Percentiles rank a stretch among this genome's conserved stretches.
Conservation (phyloP, 2,888 invertebrate species). For the Neoitamus cyanurus region DNA sequence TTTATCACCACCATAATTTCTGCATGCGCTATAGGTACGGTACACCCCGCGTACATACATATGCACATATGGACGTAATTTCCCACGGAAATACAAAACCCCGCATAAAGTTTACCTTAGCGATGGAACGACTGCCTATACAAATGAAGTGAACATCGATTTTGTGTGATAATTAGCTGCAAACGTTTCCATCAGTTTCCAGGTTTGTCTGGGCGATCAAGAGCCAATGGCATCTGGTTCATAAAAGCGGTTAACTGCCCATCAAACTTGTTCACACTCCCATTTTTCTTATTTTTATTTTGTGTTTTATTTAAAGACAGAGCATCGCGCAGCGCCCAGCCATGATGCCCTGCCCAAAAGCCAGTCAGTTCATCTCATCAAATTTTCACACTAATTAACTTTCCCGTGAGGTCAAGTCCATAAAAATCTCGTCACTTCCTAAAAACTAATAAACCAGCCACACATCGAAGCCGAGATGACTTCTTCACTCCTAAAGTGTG, state of each 20-base stretch:
- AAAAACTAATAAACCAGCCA: conserved; percentile 4
- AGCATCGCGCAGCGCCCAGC: background rate
- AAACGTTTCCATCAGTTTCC: background rate
- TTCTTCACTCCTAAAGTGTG: background rate
- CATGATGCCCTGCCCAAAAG: background rate
- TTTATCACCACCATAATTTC: too few relatives aligned
- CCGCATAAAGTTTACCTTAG: too few relatives aligned
- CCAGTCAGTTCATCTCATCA: conserved; percentile 14
- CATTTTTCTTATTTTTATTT: background rate
- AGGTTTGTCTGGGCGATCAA: background rate
- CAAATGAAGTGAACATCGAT: background rate
- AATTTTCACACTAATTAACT: conserved; percentile 21
- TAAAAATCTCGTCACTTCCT: conserved; percentile 3
- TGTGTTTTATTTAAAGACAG: background rate
- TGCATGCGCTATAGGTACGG: too few relatives aligned
- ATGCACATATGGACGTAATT: too few relatives aligned
- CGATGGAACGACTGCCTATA: too few relatives aligned
- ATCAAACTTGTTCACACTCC: conserved; percentile 26
- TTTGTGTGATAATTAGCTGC: background rate
- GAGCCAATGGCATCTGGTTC: background rate
- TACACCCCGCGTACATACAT: too few relatives aligned
- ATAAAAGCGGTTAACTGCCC: background rate
- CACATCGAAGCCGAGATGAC: background rate
- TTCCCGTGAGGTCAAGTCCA: conserved; percentile 17
- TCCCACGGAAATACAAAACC: too few relatives aligned